Base-by-base conservation (phyloP, 2,797 vertebrate genomes). In the Centropyge bicolor region DNA sequence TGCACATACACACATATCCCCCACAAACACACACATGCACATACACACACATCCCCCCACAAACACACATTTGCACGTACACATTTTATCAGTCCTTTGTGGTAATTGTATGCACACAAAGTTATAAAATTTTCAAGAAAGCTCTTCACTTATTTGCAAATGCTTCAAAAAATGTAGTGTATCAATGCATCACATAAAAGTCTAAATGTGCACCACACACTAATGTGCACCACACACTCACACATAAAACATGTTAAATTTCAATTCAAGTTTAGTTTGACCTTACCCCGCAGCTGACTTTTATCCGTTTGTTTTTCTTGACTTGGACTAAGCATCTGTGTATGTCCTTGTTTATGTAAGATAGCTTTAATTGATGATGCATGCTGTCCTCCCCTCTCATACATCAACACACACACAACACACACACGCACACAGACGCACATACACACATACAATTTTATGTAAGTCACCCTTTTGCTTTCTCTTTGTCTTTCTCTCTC, bases 21-120 rank as follows among this genome's bases (percentile, higher is more conserved):
- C 22, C 38, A 68, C 89, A 83, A 84, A 78, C 71, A 82, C 80
- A 60, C 76, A 78, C 60, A 68, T 40, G 57, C 54, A 73, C 64
- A n/a, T 14, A 45, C 46, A 61, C 63, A 64, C 13, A 51, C 38
- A 56, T 16, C 38, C 20, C 57, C 45, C 17, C 41, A 69, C 65
- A 59, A 36, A 63, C 14, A 70, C 56, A 76, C 80, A 81, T 54
- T 76, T 60, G 41, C 11, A 63, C 59, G 56, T 57, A 40, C 57
- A 76, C 70, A 70, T 51, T 54, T 66, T 82, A 60, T 67, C 49
- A 54, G 56, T 63, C 74, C 22, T 76, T 19, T 55, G 10, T 72
- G 54, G 60, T 75, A 62, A 49, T 35, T 60, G 6, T 40, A 1
- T 55, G 54, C 36, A 51, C 16, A 24, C 3, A 63, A 27, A 70